Evolutionary conservation across 2,797 vertebrate genomes (phyloP), one percentile per base, ranked within the genome.

Genomic region (Enteromius viviparus): DNA sequence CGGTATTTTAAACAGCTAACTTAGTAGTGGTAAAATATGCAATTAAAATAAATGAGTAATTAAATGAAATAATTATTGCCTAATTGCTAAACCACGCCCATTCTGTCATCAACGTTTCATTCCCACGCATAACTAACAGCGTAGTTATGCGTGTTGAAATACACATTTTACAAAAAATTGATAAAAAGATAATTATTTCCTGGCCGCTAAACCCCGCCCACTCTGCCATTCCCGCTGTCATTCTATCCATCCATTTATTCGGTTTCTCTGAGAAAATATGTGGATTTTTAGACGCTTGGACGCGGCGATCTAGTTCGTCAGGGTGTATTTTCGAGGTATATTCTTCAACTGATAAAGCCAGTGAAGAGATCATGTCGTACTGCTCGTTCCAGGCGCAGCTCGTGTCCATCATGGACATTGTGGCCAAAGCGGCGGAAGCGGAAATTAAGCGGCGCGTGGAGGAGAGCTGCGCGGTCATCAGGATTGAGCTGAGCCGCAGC

Each of bases 371-470:
- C 55, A 60, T 60, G 55, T 60, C 55, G n/a, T 58, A 2, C 55
- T 26, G 55, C 55, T 60, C 55, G 10, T 93, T 94, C 81, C 93
- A 92, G 75, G 87, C 85, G 80, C 93, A 94, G 92, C 76, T 94
- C 60, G 78, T 92, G 86, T 92, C 94, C 86, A 90, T 94, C 78
- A 91, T 94, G 92, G 94, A 94, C 85, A 83, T 93, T 12, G 75
- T 94, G 74, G 92, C 94, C 53, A 88, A 90, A 87, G 93, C 93
- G 1, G 94, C 94, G 0, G 90, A 89, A 81, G 91, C 89, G 78
- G 94, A 95, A 87, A 94, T 95, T 4, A 86, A 92, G 86, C 89
- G 92, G 84, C 90, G 92, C 0, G 93, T 95, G 84, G 93, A 92
- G 0, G 91, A 92, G 82, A 89, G 92, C 90, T 95, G 93, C 87